Evolutionary conservation across 2,888 invertebrate genomes (phyloP).

Genomic region (Papilio elwesi): DNA sequence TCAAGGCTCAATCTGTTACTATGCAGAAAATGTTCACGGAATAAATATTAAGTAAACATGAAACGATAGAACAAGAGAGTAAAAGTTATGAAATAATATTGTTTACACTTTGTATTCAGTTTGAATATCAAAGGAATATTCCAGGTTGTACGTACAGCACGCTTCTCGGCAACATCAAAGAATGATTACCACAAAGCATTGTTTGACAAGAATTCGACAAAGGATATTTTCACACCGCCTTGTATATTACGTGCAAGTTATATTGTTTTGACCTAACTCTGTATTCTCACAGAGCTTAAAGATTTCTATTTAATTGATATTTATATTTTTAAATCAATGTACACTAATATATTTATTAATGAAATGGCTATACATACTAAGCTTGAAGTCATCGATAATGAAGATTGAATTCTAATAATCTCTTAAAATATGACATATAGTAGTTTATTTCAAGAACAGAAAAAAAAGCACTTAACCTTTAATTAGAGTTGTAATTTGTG

Average conservation of each 20-base stretch:
- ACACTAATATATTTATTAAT: too few species aligned
- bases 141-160: slow-evolving; percentile 34
- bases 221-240: slow-evolving; percentile 49
- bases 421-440: too few species aligned
- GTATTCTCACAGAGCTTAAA: slow-evolving; percentile 22
- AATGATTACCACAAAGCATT: slow-evolving; percentile 44
- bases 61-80: slow-evolving; percentile 34
- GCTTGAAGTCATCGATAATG: too few species aligned
- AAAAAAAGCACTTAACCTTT: too few species aligned
- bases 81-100: slow-evolving; percentile 45
- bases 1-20: not conserved
- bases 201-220: slow-evolving; percentile 57
- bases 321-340: too few species aligned
- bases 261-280: slow-evolving; percentile 32
- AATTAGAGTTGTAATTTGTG: too few species aligned
- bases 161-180: slow-evolving; percentile 52
- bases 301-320: not conserved
- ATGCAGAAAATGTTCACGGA: not conserved
- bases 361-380: too few species aligned
- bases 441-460: too few species aligned
- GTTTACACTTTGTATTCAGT: slow-evolving; percentile 47
- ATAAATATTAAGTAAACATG: slow-evolving; percentile 2
- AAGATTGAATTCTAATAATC: too few species aligned
- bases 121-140: slow-evolving; percentile 52
- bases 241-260: slow-evolving; percentile 35